Evolutionary conservation across 2,113 vertebrate genomes (phyloP).

Genomic region (Thamnophis sirtalis): DNA sequence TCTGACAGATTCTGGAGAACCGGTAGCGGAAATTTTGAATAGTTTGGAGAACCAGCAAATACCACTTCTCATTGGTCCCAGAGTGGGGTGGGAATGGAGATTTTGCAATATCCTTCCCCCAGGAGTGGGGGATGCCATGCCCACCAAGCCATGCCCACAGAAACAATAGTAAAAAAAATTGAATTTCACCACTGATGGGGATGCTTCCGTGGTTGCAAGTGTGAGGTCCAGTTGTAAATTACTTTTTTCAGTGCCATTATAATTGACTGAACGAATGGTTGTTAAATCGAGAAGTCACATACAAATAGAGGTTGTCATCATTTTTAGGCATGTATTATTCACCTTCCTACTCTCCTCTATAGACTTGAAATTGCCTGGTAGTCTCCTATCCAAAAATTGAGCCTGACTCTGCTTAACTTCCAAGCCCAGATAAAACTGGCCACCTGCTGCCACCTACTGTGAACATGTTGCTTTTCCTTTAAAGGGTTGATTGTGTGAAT

Average conservation of each 20-base stretch:
- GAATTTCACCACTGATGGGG: background rate
- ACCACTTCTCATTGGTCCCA: too few relatives aligned
- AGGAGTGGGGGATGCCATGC: too few relatives aligned
- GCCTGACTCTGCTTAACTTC: background rate
- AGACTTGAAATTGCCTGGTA: background rate
- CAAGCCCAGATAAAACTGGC: background rate
- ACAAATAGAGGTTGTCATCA: background rate
- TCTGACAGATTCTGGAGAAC: too few relatives aligned
- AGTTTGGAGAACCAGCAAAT: too few relatives aligned
- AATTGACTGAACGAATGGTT: background rate
- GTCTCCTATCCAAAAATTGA: background rate
- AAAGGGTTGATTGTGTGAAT: background rate
- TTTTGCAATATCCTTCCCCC: too few relatives aligned
- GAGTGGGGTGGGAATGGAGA: too few relatives aligned
- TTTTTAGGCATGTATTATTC: background rate
- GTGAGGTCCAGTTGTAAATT: background rate
- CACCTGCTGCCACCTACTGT: background rate
- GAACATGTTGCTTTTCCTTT: background rate
- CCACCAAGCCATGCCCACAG: too few relatives aligned
- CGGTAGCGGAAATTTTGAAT: too few relatives aligned
- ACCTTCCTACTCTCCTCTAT: background rate
- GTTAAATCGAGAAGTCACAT: background rate
- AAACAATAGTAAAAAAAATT: too few relatives aligned
- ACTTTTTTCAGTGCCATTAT: background rate
- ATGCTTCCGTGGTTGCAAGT: background rate